phyloP scores from a whole-genome alignment of 2,797 vertebrate genomes.

The Myotis pilosus region DNA sequence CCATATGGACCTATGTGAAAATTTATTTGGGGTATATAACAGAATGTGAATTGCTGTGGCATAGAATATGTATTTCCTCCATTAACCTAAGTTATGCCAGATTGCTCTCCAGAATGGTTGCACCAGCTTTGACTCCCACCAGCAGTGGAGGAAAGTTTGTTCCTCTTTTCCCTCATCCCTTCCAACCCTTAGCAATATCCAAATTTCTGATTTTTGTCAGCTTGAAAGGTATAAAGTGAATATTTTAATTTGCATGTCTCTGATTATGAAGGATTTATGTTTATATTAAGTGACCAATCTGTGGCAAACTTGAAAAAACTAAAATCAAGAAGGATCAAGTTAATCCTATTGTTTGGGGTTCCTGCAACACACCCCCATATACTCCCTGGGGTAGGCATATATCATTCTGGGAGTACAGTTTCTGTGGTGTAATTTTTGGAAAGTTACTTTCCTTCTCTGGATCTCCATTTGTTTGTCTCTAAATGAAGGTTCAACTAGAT shows the following conservation, averaged over 20 bases:
- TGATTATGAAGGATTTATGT: constrained; percentile 15
- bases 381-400: background rate
- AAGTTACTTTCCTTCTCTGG: background rate
- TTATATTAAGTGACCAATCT: constrained; percentile 13
- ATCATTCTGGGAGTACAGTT: background rate
- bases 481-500: background rate
- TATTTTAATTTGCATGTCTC: constrained; percentile 1
- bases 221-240: background rate
- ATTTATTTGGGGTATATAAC: background rate
- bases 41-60: constrained; percentile 23
- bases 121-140: background rate
- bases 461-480: background rate
- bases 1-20: background rate
- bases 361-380: background rate
- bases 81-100: background rate
- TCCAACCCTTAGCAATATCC: background rate
- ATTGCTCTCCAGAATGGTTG: constrained; percentile 25
- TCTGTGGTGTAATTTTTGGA: background rate
- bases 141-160: background rate
- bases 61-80: constrained; percentile 22
- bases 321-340: constrained; percentile 5
- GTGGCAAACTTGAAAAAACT: background rate
- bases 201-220: constrained; percentile 9
- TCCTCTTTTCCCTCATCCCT: background rate
- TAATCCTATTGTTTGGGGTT: background rate